phyloP scores from a whole-genome alignment of 1,140 invertebrate genomes.

The Scaptomyza hsui region DNA sequence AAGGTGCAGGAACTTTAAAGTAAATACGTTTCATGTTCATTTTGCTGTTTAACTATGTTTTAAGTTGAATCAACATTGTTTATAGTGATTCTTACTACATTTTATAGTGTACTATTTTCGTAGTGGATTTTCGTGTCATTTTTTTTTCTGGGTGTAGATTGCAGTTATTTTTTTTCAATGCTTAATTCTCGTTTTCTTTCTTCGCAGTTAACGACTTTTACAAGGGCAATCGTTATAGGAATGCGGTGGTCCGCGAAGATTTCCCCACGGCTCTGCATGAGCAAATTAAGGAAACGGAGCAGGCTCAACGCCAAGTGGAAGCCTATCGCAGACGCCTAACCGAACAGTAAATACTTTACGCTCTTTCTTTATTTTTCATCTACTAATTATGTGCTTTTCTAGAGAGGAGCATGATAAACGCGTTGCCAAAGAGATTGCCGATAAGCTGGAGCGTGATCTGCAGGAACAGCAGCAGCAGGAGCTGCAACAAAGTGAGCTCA shows the following conservation, averaged over 20 bases:
- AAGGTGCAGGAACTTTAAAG: too few relatives aligned
- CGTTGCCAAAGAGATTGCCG: conserved; percentile 87
- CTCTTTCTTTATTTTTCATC: not conserved
- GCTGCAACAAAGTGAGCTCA: conserved; percentile 84
- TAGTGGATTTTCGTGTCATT: too few relatives aligned
- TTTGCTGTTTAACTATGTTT: too few relatives aligned
- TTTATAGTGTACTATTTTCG: too few relatives aligned
- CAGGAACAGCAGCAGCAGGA: conserved; percentile 85
- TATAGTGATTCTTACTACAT: too few relatives aligned
- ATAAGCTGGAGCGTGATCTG: conserved; percentile 87
- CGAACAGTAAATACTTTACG: conserved; percentile 62
- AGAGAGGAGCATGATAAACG: conserved; percentile 90
- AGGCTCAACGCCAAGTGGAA: conserved; percentile 86
- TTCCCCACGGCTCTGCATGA: conserved; percentile 93
- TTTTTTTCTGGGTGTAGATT: too few relatives aligned
- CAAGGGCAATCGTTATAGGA: conserved; percentile 92
- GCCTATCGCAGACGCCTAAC: conserved; percentile 85
- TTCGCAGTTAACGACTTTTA: conserved; percentile 91
- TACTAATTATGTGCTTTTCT: not conserved
- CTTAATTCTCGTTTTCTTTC: not conserved
- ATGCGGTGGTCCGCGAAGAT: conserved; percentile 94
- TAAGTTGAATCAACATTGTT: too few relatives aligned
- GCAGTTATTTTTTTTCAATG: conserved; percentile 29
- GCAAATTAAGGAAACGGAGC: conserved; percentile 90
- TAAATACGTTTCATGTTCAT: too few relatives aligned